Base-by-base conservation (phyloP, 2,797 vertebrate species). In the Apogon talboti region DNA sequence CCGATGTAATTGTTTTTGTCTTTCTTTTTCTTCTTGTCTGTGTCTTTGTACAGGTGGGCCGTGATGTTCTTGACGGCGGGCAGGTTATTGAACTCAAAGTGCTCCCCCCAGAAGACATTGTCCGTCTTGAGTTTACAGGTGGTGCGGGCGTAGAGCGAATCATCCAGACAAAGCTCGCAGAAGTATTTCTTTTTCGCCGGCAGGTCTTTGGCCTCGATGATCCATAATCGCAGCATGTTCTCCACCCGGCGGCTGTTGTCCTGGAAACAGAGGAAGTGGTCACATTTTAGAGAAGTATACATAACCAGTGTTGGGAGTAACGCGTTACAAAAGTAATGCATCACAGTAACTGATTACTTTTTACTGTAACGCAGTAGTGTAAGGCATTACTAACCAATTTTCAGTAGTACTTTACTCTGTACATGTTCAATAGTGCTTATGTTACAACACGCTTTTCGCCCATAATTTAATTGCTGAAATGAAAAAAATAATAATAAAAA, bases 1-100 rank as follows among this genome's bases (percentile, higher is more conserved):
- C 98, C 98, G 0, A 99, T 91, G 82, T 97, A 98, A 74, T 97
- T 99, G 93, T 96, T 98, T 89, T 98, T 98, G 76, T 99, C 98
- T 76, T 99, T 99, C 92, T 99, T 99, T 50, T 99, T 99, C 94
- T 99, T 99, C 93, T 99, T 99, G 92, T 99, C 98, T 0, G 96
- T 96, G 93, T 99, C 98, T 82, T 97, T 97, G 92, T 99, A 99
- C 64, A 99, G 90, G 93, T 99, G 98, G 40, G 96, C 93, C 0
- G 95, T 95, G 85, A 99, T 93, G 68, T 92, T 96, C 77, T 94
- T 95, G 83, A 98, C 92, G 0, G 94, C 88, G 0, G 98, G 98
- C 81, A 99, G 95, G 94, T 98, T 99, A 75, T 96, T 96, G 90
- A 99, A 99, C 86, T 99, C 97, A 61, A 99, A 99, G 94, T 98